A percentile compares a stretch with the other conserved stretches of the same genome.
These are phyloP conservation scores for Parnassius mnemosyne DNA, from an alignment of 2,888 invertebrate species.

Conservation along the genomic window DNA sequence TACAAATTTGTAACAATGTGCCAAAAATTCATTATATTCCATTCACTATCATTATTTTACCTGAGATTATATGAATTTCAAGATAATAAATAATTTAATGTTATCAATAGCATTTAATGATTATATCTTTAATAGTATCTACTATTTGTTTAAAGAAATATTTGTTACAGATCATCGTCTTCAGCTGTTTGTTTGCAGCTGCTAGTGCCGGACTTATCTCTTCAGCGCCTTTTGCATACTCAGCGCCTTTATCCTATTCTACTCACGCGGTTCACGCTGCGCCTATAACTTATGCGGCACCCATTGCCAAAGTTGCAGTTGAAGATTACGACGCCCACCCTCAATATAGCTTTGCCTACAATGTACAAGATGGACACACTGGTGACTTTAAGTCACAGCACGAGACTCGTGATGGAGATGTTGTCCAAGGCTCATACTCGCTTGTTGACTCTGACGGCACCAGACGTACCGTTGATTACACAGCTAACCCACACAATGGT, in stretches of 20 bases:
- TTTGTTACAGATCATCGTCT: constrained; percentile 46
- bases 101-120: background rate
- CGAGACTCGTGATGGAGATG: constrained; percentile 69
- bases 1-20: too few species aligned
- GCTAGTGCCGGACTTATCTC: constrained; percentile 46
- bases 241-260: constrained; percentile 43
- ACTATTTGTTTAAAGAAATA: background rate
- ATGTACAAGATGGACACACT: constrained; percentile 78
- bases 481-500: constrained; percentile 69
- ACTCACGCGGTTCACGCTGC: constrained; percentile 51
- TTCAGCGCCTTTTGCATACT: constrained; percentile 29
- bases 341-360: constrained; percentile 79
- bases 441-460: constrained; percentile 79
- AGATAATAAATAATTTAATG: too few species aligned
- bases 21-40: background rate
- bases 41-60: background rate
- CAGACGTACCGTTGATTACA: constrained; percentile 78
- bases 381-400: constrained; percentile 71
- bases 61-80: too few species aligned
- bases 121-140: too few species aligned
- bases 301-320: constrained; percentile 43
- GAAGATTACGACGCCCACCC: constrained; percentile 42
- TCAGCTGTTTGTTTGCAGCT: constrained; percentile 51
- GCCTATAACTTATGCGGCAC: constrained; percentile 33
- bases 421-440: constrained; percentile 78